Percentiles rank a stretch among this genome's conserved stretches.
Conservation (phyloP, 2,797 vertebrate genomes). For the Cossypha niveicapilla region DNA sequence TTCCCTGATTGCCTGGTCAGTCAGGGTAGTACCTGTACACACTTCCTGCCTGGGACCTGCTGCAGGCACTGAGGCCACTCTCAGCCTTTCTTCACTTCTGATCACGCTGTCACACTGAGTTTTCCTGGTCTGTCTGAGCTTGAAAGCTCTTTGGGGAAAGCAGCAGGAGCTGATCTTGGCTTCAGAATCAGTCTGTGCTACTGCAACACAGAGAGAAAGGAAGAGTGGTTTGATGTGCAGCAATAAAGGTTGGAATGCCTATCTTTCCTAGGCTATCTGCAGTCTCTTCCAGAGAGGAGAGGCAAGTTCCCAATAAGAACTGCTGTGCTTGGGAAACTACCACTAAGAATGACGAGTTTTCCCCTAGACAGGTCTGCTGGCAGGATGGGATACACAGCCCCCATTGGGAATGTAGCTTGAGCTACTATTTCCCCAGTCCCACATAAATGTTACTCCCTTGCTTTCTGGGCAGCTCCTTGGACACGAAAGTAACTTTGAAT, state of each 20-base stretch:
- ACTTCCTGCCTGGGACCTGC: not conserved
- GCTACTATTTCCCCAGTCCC: not conserved
- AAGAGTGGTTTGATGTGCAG: not conserved
- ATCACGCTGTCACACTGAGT: not conserved
- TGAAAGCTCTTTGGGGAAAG: not conserved
- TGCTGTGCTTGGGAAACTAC: conserved; percentile 1
- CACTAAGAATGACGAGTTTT: not conserved
- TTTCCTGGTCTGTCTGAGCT: not conserved
- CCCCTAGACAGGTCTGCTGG: not conserved
- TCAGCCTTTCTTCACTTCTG: not conserved
- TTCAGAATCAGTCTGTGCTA: not conserved
- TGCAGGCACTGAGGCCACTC: not conserved
- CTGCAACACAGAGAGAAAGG: not conserved
- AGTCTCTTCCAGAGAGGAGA: not conserved
- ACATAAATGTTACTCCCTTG: not conserved
- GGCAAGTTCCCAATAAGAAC: not conserved
- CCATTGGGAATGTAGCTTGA: not conserved
- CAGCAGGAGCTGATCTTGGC: not conserved
- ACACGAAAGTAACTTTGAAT: not conserved
- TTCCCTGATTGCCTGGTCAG: not conserved
- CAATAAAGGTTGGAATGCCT: not conserved
- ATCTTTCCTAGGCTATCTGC: not conserved
- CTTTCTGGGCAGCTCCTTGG: not conserved
- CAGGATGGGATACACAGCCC: not conserved
- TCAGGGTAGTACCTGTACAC: not conserved